phyloP scores from a whole-genome alignment of 1,140 invertebrate species.

The Drosophila malerkotliana region DNA sequence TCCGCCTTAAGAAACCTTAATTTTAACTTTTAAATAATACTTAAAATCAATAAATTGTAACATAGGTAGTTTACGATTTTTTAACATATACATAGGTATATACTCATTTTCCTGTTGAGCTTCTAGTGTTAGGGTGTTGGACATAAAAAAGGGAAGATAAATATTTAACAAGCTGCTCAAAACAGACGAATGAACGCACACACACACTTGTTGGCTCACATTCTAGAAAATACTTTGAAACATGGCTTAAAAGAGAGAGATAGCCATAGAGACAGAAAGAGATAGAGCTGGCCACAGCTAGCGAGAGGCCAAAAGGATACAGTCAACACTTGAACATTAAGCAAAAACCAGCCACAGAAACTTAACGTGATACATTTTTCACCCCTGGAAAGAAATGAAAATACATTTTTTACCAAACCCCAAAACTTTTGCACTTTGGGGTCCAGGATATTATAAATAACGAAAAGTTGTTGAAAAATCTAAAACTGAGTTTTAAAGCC shows the following conservation, averaged over 20 bases:
- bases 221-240: constrained; percentile 29
- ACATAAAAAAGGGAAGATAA: constrained; percentile 50
- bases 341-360: constrained; percentile 41
- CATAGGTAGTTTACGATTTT: neutral
- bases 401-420: constrained; percentile 41
- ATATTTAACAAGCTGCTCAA: constrained; percentile 64
- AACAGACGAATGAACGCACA: constrained; percentile 38
- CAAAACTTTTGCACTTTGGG: constrained; percentile 22
- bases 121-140: constrained; percentile 29
- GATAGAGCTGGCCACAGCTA: neutral
- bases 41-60: neutral
- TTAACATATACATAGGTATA: neutral
- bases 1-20: neutral
- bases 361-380: constrained; percentile 53
- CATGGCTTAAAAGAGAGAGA: constrained; percentile 1
- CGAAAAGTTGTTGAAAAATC: neutral
- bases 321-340: constrained; percentile 54
- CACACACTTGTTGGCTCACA: constrained; percentile 13
- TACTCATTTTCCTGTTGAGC: constrained; percentile 7
- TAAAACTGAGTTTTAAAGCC: neutral
- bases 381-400: constrained; percentile 37
- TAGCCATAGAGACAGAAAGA: neutral
- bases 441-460: constrained; percentile 32
- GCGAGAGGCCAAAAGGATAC: constrained; percentile 2
- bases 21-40: neutral